These are phyloP conservation scores for Neoniphon sammara DNA, from an alignment of 2,797 vertebrate genomes.

Conservation along the genomic window DNA sequence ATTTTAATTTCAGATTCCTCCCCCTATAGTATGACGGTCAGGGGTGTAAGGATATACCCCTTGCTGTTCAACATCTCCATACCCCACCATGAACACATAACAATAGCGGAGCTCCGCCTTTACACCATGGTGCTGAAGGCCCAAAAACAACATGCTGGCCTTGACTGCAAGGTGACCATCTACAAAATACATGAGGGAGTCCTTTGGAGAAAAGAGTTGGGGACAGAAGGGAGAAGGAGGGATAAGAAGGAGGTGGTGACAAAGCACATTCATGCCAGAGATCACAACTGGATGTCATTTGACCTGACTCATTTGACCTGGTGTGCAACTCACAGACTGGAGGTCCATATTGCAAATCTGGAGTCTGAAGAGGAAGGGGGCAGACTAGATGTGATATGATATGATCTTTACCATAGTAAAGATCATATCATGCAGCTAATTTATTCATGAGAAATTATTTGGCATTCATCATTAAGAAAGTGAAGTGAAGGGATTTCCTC, in stretches of 20 bases:
- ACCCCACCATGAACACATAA: slow-evolving; percentile 88
- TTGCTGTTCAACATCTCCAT: slow-evolving; percentile 94
- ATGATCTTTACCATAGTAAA: too few species aligned
- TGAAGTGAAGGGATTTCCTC: too few species aligned
- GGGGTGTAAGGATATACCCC: slow-evolving; percentile 84
- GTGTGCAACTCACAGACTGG: slow-evolving; percentile 82
- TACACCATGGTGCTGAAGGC: slow-evolving; percentile 86
- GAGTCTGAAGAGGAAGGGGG: slow-evolving; percentile 52
- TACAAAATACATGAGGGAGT: slow-evolving; percentile 83
- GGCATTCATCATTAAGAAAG: too few species aligned
- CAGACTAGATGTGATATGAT: slow-evolving; percentile 59
- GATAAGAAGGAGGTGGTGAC: slow-evolving; percentile 78
- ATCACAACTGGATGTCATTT: slow-evolving; percentile 92
- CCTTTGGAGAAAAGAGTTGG: slow-evolving; percentile 66
- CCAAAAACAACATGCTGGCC: slow-evolving; percentile 77
- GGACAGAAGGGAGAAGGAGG: slow-evolving; percentile 59
- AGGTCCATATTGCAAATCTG: slow-evolving; percentile 86
- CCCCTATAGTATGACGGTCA: slow-evolving; percentile 76
- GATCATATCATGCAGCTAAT: too few species aligned
- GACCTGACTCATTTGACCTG: slow-evolving; percentile 88
- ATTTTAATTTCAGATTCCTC: slow-evolving; percentile 86
- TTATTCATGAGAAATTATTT: too few species aligned
- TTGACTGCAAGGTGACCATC: slow-evolving; percentile 88
- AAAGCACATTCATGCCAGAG: slow-evolving; percentile 83
- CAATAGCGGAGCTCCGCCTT: slow-evolving; percentile 90